These are phyloP conservation scores for Pedetes capensis DNA, from an alignment of 2,113 vertebrate genomes.

Conservation along the genomic window DNA sequence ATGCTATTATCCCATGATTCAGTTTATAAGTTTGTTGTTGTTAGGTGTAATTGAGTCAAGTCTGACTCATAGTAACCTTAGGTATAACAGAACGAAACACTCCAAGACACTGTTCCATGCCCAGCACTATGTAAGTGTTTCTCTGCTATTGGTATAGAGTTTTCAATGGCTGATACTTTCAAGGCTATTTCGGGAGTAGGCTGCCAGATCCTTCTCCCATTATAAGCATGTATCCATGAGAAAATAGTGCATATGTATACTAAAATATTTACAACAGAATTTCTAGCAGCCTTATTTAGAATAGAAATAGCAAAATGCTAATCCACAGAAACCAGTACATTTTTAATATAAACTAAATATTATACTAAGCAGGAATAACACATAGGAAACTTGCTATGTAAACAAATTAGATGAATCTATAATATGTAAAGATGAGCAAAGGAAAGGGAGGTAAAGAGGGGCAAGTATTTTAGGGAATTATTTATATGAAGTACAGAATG, in stretches of 20 bases:
- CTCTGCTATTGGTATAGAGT: too few relatives aligned
- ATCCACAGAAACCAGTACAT: not conserved
- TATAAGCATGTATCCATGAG: not conserved
- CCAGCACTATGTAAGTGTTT: too few relatives aligned
- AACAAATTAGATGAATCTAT: not conserved
- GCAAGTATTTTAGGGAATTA: not conserved
- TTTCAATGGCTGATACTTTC: too few relatives aligned
- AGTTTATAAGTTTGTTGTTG: too few relatives aligned
- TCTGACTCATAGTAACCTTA: too few relatives aligned
- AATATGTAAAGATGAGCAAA: not conserved
- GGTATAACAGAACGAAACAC: too few relatives aligned
- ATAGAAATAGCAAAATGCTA: not conserved
- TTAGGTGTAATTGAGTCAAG: too few relatives aligned
- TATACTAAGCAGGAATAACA: too few relatives aligned
- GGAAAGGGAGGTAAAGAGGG: not conserved
- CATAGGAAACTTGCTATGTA: not conserved
- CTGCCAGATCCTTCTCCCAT: too few relatives aligned
- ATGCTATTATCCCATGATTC: not conserved
- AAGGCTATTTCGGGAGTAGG: too few relatives aligned
- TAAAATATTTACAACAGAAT: not conserved
- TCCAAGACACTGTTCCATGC: too few relatives aligned
- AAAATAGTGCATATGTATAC: not conserved
- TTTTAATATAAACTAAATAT: not conserved
- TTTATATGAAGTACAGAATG: not conserved
- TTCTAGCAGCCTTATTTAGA: not conserved